A percentile compares a stretch with the other conserved stretches of the same genome.
Evolutionary conservation across 2,113 vertebrate genomes (phyloP).

Genomic region (Anas platyrhynchos): DNA sequence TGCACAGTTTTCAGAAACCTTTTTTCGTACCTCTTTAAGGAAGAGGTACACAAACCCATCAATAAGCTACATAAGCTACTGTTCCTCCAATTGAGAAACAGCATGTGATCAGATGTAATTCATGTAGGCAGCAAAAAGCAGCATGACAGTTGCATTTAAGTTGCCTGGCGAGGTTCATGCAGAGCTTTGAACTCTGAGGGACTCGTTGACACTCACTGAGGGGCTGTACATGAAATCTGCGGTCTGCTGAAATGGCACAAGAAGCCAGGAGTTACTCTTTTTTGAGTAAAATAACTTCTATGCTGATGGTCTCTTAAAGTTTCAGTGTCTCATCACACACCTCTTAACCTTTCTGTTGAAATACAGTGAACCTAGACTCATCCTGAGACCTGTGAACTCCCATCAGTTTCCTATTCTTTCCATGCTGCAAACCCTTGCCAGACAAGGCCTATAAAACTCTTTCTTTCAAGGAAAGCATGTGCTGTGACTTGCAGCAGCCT

Average conservation of each 20-base stretch:
- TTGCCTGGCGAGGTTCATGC: neutral
- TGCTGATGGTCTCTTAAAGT: neutral
- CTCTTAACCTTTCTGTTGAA: neutral
- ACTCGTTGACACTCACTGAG: neutral
- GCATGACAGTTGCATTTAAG: neutral
- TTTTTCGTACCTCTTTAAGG: neutral
- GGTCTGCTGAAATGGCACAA: neutral
- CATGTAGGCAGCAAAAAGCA: neutral
- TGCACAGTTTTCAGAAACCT: neutral
- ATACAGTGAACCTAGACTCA: neutral
- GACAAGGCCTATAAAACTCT: neutral
- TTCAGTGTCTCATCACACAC: neutral
- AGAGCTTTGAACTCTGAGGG: neutral
- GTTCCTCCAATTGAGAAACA: neutral
- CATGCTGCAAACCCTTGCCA: neutral
- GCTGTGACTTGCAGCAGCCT: neutral
- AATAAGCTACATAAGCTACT: neutral
- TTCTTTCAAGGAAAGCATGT: neutral
- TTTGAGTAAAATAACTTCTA: neutral
- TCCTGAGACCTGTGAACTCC: fast-evolving
- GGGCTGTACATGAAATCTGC: neutral
- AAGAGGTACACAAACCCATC: neutral
- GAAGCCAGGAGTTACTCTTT: neutral
- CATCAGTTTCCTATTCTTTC: neutral
- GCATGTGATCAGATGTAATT: fast-evolving